Evolutionary conservation across 2,888 invertebrate species (phyloP).

Genomic region (Pyrrhopygopsis socrates): DNA sequence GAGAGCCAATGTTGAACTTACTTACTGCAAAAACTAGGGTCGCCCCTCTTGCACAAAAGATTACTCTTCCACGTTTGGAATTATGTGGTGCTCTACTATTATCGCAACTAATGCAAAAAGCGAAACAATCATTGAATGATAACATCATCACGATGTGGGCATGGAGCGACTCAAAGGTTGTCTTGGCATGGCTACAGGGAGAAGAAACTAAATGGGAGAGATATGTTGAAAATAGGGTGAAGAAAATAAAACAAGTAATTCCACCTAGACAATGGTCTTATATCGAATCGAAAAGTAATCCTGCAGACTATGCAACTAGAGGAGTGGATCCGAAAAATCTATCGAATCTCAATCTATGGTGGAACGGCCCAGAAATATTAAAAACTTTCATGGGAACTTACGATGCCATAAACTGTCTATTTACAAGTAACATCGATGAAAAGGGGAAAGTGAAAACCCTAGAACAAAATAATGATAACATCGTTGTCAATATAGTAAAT

Average conservation of each 20-base stretch:
- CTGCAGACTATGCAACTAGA: conserved; percentile 29
- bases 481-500: neutral
- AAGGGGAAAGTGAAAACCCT: neutral
- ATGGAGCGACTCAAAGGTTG: conserved; percentile 73
- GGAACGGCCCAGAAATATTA: conserved; percentile 28
- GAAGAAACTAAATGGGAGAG: conserved; percentile 22
- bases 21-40: conserved; percentile 75
- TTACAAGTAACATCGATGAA: neutral
- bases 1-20: conserved; percentile 8
- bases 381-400: conserved; percentile 1
- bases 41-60: conserved; percentile 62
- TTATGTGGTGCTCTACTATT: conserved; percentile 67
- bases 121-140: neutral
- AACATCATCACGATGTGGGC: conserved; percentile 18
- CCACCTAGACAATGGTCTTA: conserved; percentile 47
- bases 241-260: conserved; percentile 56
- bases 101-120: conserved; percentile 53
- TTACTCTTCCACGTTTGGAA: conserved; percentile 72
- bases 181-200: conserved; percentile 17
- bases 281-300: conserved; percentile 25
- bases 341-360: conserved; percentile 1
- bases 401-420: neutral
- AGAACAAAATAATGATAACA: neutral
- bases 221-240: conserved; percentile 65
- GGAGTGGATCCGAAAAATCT: conserved; percentile 1